Evolutionary conservation across 2,113 vertebrate species (phyloP).

Genomic region (Prinia subflava): DNA sequence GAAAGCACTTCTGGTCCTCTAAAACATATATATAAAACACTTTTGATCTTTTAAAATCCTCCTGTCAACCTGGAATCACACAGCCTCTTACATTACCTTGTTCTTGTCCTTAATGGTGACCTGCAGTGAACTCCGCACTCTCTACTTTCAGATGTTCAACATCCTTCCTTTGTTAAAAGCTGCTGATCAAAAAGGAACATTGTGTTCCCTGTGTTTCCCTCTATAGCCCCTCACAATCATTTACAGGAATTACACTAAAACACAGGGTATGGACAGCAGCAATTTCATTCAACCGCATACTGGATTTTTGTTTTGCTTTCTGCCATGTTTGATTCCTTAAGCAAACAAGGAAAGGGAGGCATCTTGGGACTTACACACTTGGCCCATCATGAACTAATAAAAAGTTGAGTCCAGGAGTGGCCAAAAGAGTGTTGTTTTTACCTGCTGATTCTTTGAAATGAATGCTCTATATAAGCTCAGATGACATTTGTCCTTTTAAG

Average conservation of each 20-base stretch:
- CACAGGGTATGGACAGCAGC: neutral
- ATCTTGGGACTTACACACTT: neutral
- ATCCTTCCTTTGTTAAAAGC: slow-evolving; percentile 48
- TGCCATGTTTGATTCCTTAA: slow-evolving; percentile 14
- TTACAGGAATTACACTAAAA: slow-evolving; percentile 66
- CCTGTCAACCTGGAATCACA: slow-evolving; percentile 22
- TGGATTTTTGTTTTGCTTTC: slow-evolving; percentile 6
- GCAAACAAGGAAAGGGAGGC: neutral
- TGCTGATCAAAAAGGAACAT: slow-evolving; percentile 51
- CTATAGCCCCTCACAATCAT: slow-evolving; percentile 10
- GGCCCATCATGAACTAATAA: neutral
- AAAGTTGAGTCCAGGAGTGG: neutral
- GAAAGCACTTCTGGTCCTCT: slow-evolving; percentile 39
- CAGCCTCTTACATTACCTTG: slow-evolving; percentile 37
- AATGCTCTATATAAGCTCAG: neutral
- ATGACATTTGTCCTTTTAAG: slow-evolving; percentile 36
- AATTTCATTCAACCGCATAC: slow-evolving; percentile 28
- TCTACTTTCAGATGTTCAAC: slow-evolving; percentile 33
- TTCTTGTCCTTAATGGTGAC: slow-evolving; percentile 46
- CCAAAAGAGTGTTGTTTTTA: slow-evolving; percentile 6
- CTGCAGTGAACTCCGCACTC: slow-evolving; percentile 22
- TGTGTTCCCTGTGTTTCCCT: slow-evolving; percentile 22
- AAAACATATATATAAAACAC: slow-evolving; percentile 5
- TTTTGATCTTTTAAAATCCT: slow-evolving; percentile 57
- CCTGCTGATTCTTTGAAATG: neutral